A percentile compares a stretch with the other conserved stretches of the same genome.
phyloP scores from a whole-genome alignment of 2,888 invertebrate genomes.

The Drosophila pullipes region DNA sequence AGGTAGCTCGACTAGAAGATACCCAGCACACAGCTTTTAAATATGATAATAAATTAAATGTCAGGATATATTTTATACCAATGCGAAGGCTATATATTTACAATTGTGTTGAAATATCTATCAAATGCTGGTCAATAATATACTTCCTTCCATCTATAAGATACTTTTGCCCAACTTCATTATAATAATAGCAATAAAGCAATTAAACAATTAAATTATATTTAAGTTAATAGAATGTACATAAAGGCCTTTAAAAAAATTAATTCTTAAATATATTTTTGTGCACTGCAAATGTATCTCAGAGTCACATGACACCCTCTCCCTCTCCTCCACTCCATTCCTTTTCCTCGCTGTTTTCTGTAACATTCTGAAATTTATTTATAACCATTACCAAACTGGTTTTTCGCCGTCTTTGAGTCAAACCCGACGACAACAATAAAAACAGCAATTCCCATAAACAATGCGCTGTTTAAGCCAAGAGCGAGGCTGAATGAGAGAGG shows the following conservation, averaged over 20 bases:
- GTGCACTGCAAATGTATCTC: constrained; percentile 13
- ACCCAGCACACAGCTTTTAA: background rate
- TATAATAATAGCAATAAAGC: background rate
- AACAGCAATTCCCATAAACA: constrained; percentile 23
- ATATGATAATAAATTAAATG: background rate
- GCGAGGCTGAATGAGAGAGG: background rate
- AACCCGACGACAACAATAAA: constrained; percentile 36
- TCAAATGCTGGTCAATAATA: background rate
- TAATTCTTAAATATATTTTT: background rate
- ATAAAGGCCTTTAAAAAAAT: background rate
- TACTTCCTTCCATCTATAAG: background rate
- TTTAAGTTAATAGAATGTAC: background rate
- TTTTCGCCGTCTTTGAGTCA: constrained; percentile 32
- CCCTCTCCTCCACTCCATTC: background rate
- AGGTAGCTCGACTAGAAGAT: background rate
- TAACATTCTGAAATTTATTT: constrained; percentile 47
- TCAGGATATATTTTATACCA: background rate
- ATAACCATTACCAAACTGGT: constrained; percentile 55
- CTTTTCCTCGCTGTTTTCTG: background rate
- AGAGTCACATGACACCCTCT: constrained; percentile 13
- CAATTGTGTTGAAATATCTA: background rate
- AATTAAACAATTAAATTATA: background rate
- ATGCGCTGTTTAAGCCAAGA: constrained; percentile 10
- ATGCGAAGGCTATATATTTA: rapidly evolving
- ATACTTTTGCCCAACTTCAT: background rate